Conservation (phyloP, 1,140 invertebrate genomes). For the Pseudomyrmex sp. region DNA sequence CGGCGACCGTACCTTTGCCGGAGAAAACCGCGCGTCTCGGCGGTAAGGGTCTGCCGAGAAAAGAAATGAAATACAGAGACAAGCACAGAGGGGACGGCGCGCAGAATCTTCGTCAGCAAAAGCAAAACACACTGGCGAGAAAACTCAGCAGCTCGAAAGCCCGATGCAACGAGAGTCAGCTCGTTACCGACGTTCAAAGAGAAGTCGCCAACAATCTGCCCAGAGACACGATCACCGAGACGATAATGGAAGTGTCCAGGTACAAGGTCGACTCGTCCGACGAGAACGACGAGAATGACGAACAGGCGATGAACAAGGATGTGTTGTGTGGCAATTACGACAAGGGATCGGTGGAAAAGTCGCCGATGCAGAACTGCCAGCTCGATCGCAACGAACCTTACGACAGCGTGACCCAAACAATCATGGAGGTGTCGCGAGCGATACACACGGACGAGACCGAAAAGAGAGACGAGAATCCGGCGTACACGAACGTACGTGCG, state of each 20-base stretch:
- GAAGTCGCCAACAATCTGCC: constrained; percentile 35
- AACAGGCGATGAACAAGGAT: constrained; percentile 35
- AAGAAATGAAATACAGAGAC: constrained; percentile 71
- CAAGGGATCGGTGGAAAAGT: constrained; percentile 8
- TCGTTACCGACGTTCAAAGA: constrained; percentile 10
- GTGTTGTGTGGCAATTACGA: background rate
- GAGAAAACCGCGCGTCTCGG: constrained; percentile 41
- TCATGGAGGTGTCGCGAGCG: constrained; percentile 76
- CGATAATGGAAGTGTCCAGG: constrained; percentile 82
- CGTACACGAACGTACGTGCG: background rate
- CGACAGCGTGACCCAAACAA: constrained; percentile 77
- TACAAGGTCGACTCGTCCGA: constrained; percentile 66
- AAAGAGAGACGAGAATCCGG: constrained; percentile 6
- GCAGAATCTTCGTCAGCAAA: constrained; percentile 64
- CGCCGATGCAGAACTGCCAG: constrained; percentile 45
- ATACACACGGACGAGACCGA: constrained; percentile 59
- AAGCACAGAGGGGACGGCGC: constrained; percentile 65
- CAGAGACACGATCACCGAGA: constrained; percentile 80
- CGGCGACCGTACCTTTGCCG: background rate
- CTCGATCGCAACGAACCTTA: constrained; percentile 63
- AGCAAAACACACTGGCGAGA: constrained; percentile 41
- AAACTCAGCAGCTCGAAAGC: constrained; percentile 56
- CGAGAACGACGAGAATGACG: constrained; percentile 45
- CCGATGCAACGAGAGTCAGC: constrained; percentile 51
- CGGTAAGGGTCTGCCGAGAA: constrained; percentile 66